These are phyloP conservation scores for Euproctis similis DNA, from an alignment of 2,888 invertebrate genomes.

Conservation along the genomic window DNA sequence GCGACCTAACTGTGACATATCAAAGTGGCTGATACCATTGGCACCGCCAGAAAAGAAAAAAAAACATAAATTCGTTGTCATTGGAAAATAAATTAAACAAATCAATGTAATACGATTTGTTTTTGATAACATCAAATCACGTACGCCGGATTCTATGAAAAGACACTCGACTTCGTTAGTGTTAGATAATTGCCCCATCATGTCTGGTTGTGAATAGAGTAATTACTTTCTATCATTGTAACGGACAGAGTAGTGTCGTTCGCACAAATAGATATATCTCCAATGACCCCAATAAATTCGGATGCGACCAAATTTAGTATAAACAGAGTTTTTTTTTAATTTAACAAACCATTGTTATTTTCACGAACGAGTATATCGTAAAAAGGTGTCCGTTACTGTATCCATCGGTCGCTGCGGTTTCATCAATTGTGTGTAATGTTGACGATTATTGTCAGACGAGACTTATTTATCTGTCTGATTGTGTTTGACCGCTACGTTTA, in stretches of 20 bases:
- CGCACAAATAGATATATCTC: conserved; percentile 23
- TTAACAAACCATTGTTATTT: conserved; percentile 36
- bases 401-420: conserved; percentile 44
- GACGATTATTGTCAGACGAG: conserved; percentile 40
- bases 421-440: conserved; percentile 43
- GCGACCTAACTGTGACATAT: too few relatives aligned
- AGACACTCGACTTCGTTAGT: conserved; percentile 10
- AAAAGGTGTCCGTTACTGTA: conserved; percentile 50
- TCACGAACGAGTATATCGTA: conserved; percentile 38
- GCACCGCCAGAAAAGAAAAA: too few relatives aligned
- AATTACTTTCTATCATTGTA: conserved; percentile 27
- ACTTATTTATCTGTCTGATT: conserved; percentile 28
- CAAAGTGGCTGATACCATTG: too few relatives aligned
- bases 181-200: conserved; percentile 15
- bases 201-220: conserved; percentile 23
- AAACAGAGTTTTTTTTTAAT: conserved; percentile 47
- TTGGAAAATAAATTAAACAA: conserved; percentile 13
- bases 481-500: conserved; percentile 22
- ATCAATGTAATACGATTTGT: conserved; percentile 11
- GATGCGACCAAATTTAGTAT: conserved; percentile 34
- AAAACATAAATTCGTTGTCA: too few relatives aligned
- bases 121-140: conserved; percentile 16
- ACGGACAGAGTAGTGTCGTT: conserved; percentile 29
- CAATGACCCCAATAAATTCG: conserved; percentile 43
- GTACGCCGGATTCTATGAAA: conserved; percentile 8